These are phyloP conservation scores for Plemyria rubiginata DNA, from an alignment of 2,888 invertebrate genomes.

Conservation along the genomic window DNA sequence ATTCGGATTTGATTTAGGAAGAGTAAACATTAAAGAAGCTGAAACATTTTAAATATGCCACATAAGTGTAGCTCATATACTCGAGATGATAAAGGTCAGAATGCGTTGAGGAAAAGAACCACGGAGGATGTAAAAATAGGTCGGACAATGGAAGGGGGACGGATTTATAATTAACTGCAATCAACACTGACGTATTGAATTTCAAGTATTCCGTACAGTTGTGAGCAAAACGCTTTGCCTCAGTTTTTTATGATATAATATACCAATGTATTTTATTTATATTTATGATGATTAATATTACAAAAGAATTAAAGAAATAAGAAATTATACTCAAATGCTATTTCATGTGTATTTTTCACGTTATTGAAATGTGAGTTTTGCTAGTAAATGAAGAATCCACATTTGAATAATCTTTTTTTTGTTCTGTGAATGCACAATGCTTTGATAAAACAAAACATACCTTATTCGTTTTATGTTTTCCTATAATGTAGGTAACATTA, in stretches of 20 bases:
- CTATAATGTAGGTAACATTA: too few species aligned
- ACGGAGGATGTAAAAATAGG: constrained; percentile 65
- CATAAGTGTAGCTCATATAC: constrained; percentile 45
- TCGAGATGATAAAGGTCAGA: constrained; percentile 28
- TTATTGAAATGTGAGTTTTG: too few species aligned
- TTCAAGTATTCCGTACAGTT: constrained; percentile 74
- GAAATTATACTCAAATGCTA: too few species aligned
- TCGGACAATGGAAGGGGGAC: constrained; percentile 77
- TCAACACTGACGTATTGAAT: constrained; percentile 84
- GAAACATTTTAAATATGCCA: constrained; percentile 39
- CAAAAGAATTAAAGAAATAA: too few species aligned
- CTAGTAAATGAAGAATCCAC: too few species aligned
- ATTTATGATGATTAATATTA: too few species aligned
- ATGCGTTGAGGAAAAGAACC: constrained; percentile 6
- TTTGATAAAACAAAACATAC: too few species aligned
- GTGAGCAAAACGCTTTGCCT: constrained; percentile 38
- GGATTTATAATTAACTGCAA: constrained; percentile 85
- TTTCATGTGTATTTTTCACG: too few species aligned
- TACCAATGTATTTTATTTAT: too few species aligned
- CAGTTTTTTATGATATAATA: neutral
- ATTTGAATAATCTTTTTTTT: too few species aligned
- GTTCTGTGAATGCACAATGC: too few species aligned
- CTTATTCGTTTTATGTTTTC: too few species aligned
- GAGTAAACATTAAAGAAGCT: constrained; percentile 68
- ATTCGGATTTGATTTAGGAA: constrained; percentile 79